phyloP scores from a whole-genome alignment of 1,140 invertebrate genomes.

The Holotrichia oblita region DNA sequence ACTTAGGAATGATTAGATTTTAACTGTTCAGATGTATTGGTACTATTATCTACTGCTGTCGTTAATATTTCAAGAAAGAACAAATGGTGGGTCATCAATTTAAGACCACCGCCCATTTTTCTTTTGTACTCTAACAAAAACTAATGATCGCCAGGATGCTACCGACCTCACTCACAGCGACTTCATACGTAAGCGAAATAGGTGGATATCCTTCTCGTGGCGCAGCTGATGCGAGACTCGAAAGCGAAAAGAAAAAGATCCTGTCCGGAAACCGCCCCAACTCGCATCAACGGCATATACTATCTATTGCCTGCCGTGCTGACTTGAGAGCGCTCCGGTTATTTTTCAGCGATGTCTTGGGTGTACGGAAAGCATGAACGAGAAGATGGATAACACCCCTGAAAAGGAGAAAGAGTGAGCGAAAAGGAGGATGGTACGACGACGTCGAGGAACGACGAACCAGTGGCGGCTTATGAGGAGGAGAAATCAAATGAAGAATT shows the following conservation, averaged over 20 bases:
- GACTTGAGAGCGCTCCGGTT: slow-evolving; percentile 51
- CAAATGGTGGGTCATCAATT: not conserved
- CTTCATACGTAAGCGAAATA: slow-evolving; percentile 4
- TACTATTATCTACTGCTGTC: not conserved
- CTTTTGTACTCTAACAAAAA: not conserved
- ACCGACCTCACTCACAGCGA: slow-evolving; percentile 1
- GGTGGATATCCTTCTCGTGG: not conserved
- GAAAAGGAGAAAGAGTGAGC: not conserved
- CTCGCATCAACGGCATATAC: slow-evolving; percentile 1
- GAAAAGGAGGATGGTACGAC: not conserved
- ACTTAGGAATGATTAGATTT: too few species aligned
- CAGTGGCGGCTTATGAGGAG: not conserved
- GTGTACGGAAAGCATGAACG: slow-evolving; percentile 45
- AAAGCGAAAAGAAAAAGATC: not conserved
- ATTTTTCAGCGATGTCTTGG: slow-evolving; percentile 52
- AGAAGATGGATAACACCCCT: slow-evolving; percentile 45
- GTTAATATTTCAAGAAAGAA: not conserved
- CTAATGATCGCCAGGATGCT: slow-evolving; percentile 5
- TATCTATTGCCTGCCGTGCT: slow-evolving; percentile 1
- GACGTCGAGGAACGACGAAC: not conserved
- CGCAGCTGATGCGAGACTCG: not conserved
- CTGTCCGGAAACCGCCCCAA: not conserved
- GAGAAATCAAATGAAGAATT: too few species aligned
- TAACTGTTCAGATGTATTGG: too few species aligned
- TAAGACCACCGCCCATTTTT: not conserved